phyloP scores from a whole-genome alignment of 2,888 invertebrate species.

The Mantis religiosa region DNA sequence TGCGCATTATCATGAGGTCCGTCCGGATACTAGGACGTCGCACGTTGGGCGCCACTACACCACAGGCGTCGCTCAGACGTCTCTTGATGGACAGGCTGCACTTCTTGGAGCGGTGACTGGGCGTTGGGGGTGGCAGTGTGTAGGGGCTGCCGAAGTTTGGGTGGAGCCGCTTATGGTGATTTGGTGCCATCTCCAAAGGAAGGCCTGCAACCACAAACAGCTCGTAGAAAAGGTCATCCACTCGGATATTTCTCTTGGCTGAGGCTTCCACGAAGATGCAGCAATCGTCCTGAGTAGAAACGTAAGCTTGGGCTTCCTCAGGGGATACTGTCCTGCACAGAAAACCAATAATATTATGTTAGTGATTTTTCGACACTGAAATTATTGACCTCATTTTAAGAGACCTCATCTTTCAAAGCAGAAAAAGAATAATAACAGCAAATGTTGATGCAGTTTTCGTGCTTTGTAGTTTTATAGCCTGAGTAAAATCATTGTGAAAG shows the following conservation, averaged over 20 bases:
- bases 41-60: conserved; percentile 84
- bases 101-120: conserved; percentile 63
- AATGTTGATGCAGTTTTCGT: too few species aligned
- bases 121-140: conserved; percentile 65
- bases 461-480: too few species aligned
- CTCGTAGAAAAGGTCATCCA: conserved; percentile 81
- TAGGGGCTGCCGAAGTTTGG: conserved; percentile 69
- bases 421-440: too few species aligned
- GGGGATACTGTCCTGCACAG: conserved; percentile 64
- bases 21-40: conserved; percentile 82
- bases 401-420: too few species aligned
- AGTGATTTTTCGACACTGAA: too few species aligned
- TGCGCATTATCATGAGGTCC: conserved; percentile 83
- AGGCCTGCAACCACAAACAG: conserved; percentile 78
- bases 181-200: conserved; percentile 84
- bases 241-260: conserved; percentile 73
- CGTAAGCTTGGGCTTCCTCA: conserved; percentile 74
- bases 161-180: conserved; percentile 76
- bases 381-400: too few species aligned
- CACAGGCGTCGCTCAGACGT: conserved; percentile 80
- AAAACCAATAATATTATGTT: neutral
- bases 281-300: conserved; percentile 68
- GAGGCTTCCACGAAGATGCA: conserved; percentile 81
- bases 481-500: too few species aligned
- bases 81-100: conserved; percentile 78